phyloP scores from a whole-genome alignment of 1,140 invertebrate genomes.

The Brachionus rotundiformis region DNA sequence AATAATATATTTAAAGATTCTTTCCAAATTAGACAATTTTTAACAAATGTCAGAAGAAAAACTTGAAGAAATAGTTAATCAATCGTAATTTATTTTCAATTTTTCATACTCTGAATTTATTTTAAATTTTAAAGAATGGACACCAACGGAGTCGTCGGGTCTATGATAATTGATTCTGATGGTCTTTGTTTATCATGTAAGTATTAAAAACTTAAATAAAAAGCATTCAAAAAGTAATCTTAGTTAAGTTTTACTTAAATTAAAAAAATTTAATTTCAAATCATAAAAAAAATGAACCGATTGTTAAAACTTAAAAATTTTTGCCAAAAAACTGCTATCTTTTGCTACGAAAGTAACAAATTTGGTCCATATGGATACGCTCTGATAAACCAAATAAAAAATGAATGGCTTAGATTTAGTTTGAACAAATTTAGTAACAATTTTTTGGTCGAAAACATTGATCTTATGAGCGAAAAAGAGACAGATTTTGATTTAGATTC shows the following conservation, averaged over 20 bases:
- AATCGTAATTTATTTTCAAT: neutral
- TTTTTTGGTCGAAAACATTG: neutral
- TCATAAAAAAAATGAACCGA: slow-evolving; percentile 29
- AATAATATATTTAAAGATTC: neutral
- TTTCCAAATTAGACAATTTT: slow-evolving; percentile 1
- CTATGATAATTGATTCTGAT: slow-evolving; percentile 41
- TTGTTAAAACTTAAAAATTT: neutral
- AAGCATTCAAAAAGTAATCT: slow-evolving; percentile 25
- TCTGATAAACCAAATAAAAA: slow-evolving; percentile 33
- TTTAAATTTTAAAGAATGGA: slow-evolving; percentile 15
- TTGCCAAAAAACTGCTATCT: slow-evolving; percentile 22
- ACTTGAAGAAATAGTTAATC: slow-evolving; percentile 38
- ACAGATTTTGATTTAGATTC: neutral
- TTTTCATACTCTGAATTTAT: neutral
- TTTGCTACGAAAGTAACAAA: neutral
- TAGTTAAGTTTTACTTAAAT: slow-evolving; percentile 30
- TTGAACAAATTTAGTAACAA: slow-evolving; percentile 8
- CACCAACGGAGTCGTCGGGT: slow-evolving; percentile 34
- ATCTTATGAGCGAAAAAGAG: neutral
- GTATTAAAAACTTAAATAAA: neutral
- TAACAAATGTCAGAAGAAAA: slow-evolving; percentile 12
- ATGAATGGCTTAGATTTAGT: slow-evolving; percentile 40
- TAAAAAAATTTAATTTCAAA: slow-evolving; percentile 14
- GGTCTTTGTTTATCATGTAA: slow-evolving; percentile 45
- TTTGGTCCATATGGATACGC: slow-evolving; percentile 19